These are phyloP conservation scores for Poecile atricapillus DNA, from an alignment of 2,113 vertebrate genomes.

Conservation along the genomic window DNA sequence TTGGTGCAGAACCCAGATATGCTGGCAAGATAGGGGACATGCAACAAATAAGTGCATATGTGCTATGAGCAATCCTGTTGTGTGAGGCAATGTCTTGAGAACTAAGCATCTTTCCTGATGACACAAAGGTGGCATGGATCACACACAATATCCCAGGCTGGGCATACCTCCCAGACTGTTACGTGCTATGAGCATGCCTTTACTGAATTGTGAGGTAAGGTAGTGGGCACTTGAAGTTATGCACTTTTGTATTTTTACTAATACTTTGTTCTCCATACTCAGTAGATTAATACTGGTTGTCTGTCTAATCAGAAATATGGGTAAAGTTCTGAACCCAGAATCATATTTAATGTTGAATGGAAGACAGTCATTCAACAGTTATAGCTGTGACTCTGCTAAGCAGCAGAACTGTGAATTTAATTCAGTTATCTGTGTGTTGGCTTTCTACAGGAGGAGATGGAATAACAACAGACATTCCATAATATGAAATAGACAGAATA, in stretches of 20 bases:
- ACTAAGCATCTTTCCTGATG: neutral
- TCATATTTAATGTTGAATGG: neutral
- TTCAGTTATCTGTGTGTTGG: neutral
- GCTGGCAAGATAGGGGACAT: neutral
- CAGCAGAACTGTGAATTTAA: neutral
- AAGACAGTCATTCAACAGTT: neutral
- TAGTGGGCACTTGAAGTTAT: neutral
- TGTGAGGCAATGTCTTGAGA: neutral
- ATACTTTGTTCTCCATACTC: neutral
- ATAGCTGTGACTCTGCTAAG: neutral
- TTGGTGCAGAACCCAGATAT: neutral
- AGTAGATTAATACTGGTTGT: neutral
- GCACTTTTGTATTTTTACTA: neutral
- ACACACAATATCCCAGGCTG: neutral
- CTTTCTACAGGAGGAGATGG: neutral
- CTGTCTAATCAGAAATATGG: neutral
- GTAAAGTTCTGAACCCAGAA: neutral
- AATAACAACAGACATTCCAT: neutral
- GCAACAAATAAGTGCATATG: neutral
- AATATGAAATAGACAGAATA: neutral
- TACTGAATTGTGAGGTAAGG: neutral
- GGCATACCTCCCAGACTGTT: neutral
- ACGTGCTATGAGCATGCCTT: neutral
- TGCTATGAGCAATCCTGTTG: neutral
- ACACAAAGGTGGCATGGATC: neutral